Evolutionary conservation across 2,113 vertebrate genomes (phyloP), one percentile per base, ranked within the genome.

Genomic region (Myiozetetes cayanensis): DNA sequence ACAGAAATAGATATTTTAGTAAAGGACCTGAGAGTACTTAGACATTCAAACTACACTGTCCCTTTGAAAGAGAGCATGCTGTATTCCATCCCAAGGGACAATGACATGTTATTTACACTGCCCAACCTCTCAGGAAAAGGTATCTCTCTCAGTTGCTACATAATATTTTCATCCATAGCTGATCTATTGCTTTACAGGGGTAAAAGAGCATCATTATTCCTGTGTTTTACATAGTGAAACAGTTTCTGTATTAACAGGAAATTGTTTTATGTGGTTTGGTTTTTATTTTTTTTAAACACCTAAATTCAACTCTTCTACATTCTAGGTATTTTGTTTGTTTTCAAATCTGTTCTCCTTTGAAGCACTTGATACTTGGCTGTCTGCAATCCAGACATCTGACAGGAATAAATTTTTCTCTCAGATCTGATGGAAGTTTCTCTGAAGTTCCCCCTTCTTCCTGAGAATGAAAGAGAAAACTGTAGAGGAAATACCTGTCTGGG

Each of bases 1-100:
- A 98, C 97, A 94, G 99, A 99, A 97, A 97, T 99, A 93, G 98
- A 98, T 89, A 97, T 99, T 94, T 97, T 99, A 91, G 97, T 99
- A 92, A 99, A 98, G 91, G 98, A 98, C 61, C 97, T 97, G 87
- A 97, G 98, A 96, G 97, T 99, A 83, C 97, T 99, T 41, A 98
- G 98, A 71, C 98, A 98, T 92, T 98, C 98, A 19, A 98, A 97
- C 87, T 99, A 98, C 94, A 97, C 97, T 3, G 98, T 99, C 62
- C 98, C 98, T 73, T 97, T 99, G 83, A 97, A 98, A 73, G 98
- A 99, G 96, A 99, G 99, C 79, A 98, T 98, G 97, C 97, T 99
- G 58, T 98, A 98, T 92, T 98, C 98, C 87, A 96, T 98, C 70
- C 98, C 99, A 31, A 96, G 98, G 75, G 98, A 99, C 71, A 98